A percentile compares a stretch with the other conserved stretches of the same genome.
Conservation (phyloP, 2,797 vertebrate genomes). For the Onychomys arenicola region DNA sequence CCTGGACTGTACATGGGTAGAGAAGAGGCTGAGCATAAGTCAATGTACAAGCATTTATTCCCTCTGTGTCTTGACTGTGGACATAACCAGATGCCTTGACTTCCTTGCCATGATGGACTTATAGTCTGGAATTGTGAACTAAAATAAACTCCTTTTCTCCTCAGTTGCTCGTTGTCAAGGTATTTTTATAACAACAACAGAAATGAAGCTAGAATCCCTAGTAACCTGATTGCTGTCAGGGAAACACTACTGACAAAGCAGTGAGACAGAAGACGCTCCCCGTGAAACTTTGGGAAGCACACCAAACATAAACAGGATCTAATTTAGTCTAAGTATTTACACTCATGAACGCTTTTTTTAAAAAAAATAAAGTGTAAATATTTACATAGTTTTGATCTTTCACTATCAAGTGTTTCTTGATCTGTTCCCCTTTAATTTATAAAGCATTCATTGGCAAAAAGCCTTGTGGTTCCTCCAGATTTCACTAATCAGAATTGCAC, state of each 20-base stretch:
- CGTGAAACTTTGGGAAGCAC: neutral
- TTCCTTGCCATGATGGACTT: neutral
- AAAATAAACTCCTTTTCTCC: neutral
- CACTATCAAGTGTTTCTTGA: constrained; percentile 11
- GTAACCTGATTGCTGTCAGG: neutral
- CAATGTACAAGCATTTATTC: neutral
- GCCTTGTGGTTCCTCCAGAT: neutral
- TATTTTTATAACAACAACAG: neutral
- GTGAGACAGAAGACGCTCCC: constrained; percentile 2
- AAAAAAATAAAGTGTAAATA: neutral
- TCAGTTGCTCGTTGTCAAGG: neutral
- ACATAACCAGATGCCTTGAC: neutral
- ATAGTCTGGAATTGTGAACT: neutral
- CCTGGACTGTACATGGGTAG: neutral
- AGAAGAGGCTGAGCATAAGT: neutral
- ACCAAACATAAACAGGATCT: constrained; percentile 13
- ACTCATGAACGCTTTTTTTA: neutral
- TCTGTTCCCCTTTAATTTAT: constrained; percentile 22
- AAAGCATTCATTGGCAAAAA: constrained; percentile 6
- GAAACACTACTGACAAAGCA: neutral
- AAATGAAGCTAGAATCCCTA: neutral
- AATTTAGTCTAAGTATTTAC: constrained; percentile 15
- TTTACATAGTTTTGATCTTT: neutral
- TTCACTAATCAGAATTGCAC: neutral
- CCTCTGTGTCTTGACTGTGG: neutral